Conservation (phyloP, 2,888 invertebrate genomes). For the Tuberolachnus salignus region DNA sequence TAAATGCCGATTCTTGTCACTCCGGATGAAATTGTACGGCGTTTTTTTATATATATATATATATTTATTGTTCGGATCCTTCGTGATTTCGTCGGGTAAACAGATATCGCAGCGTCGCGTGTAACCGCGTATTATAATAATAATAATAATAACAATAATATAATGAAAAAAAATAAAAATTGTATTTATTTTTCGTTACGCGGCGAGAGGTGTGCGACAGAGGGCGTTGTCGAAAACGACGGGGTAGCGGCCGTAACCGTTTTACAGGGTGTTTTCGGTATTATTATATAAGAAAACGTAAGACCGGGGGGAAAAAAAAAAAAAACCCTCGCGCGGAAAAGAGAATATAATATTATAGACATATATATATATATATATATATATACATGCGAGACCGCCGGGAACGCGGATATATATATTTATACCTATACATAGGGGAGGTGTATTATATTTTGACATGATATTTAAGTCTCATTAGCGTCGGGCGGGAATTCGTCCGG, state of each 20-base stretch:
- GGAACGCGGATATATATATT: conserved; percentile 18
- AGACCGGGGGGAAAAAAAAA: background rate
- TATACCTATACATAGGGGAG: too few relatives aligned
- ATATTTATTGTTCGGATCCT: conserved; percentile 11
- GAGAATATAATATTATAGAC: too few relatives aligned
- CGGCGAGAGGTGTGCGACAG: conserved; percentile 47
- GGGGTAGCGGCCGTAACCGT: conserved; percentile 10
- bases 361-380: too few relatives aligned
- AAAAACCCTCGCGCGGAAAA: background rate
- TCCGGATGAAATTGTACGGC: background rate
- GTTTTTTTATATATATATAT: too few relatives aligned
- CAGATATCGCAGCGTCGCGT: conserved; percentile 1
- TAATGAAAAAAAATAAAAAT: conserved; percentile 22
- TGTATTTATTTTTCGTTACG: conserved; percentile 26
- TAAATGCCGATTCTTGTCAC: too few relatives aligned
- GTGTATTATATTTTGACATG: conserved; percentile 40
- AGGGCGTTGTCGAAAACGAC: conserved; percentile 56
- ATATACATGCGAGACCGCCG: conserved; percentile 43
- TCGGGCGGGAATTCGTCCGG: background rate
- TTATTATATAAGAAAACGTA: background rate
- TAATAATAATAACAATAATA: too few relatives aligned
- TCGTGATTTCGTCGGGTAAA: conserved; percentile 24
- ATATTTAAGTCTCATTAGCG: conserved; percentile 57
- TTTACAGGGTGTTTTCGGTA: conserved; percentile 46
- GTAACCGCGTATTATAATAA: background rate